A percentile compares a stretch with the other conserved stretches of the same genome.
These are phyloP conservation scores for Auanema freiburgensis DNA, from an alignment of 2,888 invertebrate species.

Conservation along the genomic window DNA sequence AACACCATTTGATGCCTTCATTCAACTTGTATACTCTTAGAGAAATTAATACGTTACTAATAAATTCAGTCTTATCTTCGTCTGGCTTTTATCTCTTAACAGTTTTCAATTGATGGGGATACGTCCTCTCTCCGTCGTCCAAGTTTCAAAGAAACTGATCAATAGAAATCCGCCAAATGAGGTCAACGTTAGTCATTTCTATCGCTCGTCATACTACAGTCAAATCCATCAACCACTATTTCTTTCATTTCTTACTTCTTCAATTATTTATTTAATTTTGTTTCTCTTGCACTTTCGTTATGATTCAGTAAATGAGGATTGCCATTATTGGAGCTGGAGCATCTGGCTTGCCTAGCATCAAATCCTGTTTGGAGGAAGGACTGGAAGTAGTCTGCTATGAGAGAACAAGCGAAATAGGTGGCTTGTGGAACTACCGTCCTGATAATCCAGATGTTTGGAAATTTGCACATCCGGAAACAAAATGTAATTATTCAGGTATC, in stretches of 20 bases:
- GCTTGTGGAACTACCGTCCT: conserved; percentile 63
- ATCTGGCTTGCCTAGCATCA: conserved; percentile 60
- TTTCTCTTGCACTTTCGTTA: neutral
- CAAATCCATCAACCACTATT: too few species aligned
- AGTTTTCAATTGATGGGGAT: too few species aligned
- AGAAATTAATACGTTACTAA: too few species aligned
- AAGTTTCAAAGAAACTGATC: too few species aligned
- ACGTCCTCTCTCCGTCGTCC: too few species aligned
- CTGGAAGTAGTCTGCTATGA: conserved; percentile 60
- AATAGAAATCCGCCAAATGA: too few species aligned
- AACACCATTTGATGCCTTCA: too few species aligned
- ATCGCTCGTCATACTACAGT: too few species aligned
- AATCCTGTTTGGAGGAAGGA: conserved; percentile 57
- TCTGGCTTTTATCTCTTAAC: too few species aligned
- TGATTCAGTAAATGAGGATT: conserved; percentile 37
- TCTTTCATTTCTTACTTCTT: neutral
- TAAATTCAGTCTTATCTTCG: too few species aligned
- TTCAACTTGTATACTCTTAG: too few species aligned
- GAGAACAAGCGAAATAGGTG: conserved; percentile 54
- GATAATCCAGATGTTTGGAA: conserved; percentile 29
- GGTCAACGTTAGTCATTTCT: too few species aligned
- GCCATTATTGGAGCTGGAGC: conserved; percentile 62
- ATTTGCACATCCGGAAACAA: neutral
- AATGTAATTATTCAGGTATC: conserved; percentile 29
- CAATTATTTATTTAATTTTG: neutral